Evolutionary conservation across 2,888 invertebrate genomes (phyloP).

Genomic region (Leptarthrus brevirostris): DNA sequence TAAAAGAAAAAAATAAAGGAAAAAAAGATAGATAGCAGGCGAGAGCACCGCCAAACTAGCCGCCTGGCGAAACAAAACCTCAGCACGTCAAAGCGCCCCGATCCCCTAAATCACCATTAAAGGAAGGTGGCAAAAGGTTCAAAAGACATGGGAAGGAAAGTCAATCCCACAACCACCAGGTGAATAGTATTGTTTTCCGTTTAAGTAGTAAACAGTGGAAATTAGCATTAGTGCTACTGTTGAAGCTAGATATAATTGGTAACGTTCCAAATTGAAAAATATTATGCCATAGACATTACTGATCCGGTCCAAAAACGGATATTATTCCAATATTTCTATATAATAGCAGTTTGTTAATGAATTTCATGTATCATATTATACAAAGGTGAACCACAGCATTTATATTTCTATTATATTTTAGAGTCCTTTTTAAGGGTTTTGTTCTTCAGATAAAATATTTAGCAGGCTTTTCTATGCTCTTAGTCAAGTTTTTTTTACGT

Average conservation of each 20-base stretch:
- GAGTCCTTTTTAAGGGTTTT: slow-evolving; percentile 23
- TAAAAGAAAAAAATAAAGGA: too few species aligned
- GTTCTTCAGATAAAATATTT: slow-evolving; percentile 37
- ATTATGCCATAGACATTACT: slow-evolving; percentile 2
- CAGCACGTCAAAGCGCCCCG: too few species aligned
- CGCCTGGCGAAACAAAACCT: too few species aligned
- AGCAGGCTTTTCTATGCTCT: slow-evolving; percentile 1
- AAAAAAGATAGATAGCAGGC: too few species aligned
- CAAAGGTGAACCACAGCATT: slow-evolving; percentile 29
- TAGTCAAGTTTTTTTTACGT: slow-evolving; percentile 3
- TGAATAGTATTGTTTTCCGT: too few species aligned
- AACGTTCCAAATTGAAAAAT: background rate
- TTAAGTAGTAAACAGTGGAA: too few species aligned
- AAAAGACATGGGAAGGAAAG: too few species aligned
- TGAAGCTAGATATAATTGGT: background rate
- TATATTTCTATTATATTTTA: slow-evolving; percentile 40
- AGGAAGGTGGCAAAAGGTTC: too few species aligned
- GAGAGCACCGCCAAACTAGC: too few species aligned
- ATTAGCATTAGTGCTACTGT: slow-evolving; percentile 11
- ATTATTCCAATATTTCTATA: slow-evolving; percentile 47
- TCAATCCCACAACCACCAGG: too few species aligned
- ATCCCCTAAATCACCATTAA: too few species aligned
- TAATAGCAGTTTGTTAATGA: slow-evolving; percentile 42
- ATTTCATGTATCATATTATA: slow-evolving; percentile 37
- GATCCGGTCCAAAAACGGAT: slow-evolving; percentile 21